Evolutionary conservation across 2,797 vertebrate species (phyloP).

Genomic region (Coccyzus lansbergi): DNA sequence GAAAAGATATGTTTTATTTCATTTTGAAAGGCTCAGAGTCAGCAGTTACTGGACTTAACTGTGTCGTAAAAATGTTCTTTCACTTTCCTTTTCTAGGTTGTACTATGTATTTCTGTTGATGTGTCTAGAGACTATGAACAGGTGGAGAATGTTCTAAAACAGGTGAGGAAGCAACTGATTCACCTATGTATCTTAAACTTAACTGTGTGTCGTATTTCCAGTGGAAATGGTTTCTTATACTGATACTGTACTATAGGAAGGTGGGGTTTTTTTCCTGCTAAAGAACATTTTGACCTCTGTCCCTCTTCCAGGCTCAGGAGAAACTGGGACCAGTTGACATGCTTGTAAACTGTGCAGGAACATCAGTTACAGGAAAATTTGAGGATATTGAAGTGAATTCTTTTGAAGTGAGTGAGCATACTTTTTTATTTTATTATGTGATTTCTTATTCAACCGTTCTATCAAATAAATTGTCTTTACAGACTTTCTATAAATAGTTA

Average conservation of each 20-base stretch:
- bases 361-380: slow-evolving; percentile 88
- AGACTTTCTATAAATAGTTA: not conserved
- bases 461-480: not conserved
- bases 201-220: not conserved
- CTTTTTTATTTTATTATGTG: not conserved
- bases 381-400: slow-evolving; percentile 90
- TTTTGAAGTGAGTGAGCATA: slow-evolving; percentile 86
- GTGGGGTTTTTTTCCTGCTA: not conserved
- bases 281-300: not conserved
- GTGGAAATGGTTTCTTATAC: not conserved
- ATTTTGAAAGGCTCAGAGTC: not conserved
- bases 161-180: slow-evolving; percentile 79
- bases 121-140: slow-evolving; percentile 92
- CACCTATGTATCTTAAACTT: not conserved
- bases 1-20: not conserved
- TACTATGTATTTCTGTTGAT: slow-evolving; percentile 96
- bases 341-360: slow-evolving; percentile 96
- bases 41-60: not conserved
- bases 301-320: slow-evolving; percentile 90
- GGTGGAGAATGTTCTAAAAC: slow-evolving; percentile 96
- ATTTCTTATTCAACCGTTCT: not conserved
- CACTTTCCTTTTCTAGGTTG: slow-evolving; percentile 82
- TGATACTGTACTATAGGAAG: not conserved
- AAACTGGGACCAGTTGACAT: slow-evolving; percentile 97
- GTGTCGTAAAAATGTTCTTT: not conserved